A percentile compares a stretch with the other conserved stretches of the same genome.
Evolutionary conservation across 2,113 vertebrate species (phyloP).

Genomic region (Albula goreensis): DNA sequence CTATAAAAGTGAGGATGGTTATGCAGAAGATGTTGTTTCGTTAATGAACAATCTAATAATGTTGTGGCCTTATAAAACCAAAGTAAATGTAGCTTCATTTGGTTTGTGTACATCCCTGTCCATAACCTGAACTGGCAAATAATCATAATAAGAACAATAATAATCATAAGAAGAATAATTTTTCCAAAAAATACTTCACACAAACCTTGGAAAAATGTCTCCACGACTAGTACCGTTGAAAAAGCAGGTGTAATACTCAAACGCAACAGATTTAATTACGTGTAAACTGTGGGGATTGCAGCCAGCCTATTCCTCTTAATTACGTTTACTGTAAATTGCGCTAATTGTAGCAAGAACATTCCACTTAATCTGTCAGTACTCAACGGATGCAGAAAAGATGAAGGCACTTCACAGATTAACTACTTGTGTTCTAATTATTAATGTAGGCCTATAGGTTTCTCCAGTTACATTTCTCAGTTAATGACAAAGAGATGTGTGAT

Average conservation of each 20-base stretch:
- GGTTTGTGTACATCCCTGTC: not conserved
- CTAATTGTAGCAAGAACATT: not conserved
- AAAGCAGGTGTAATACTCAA: not conserved
- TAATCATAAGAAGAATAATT: not conserved
- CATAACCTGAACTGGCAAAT: not conserved
- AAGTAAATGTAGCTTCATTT: not conserved
- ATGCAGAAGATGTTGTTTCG: not conserved
- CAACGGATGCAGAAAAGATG: constrained; percentile 21
- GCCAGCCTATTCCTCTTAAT: constrained; percentile 2
- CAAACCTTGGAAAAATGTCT: not conserved
- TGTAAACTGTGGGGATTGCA: not conserved
- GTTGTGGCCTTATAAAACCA: not conserved
- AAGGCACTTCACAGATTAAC: constrained; percentile 43
- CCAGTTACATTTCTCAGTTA: constrained; percentile 35
- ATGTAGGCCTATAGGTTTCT: constrained; percentile 41
- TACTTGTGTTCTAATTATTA: constrained; percentile 47
- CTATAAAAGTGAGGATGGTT: not conserved
- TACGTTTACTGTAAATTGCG: not conserved
- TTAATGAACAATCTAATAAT: not conserved
- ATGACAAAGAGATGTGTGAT: constrained; percentile 36
- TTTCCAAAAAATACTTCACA: not conserved
- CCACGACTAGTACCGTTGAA: not conserved
- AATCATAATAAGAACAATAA: not conserved
- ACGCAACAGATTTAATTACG: not conserved
- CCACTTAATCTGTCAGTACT: constrained; percentile 4